Percentiles rank a stretch among this genome's conserved stretches.
phyloP scores from a whole-genome alignment of 1,140 invertebrate species.

The Ditylenchus dipsaci region DNA sequence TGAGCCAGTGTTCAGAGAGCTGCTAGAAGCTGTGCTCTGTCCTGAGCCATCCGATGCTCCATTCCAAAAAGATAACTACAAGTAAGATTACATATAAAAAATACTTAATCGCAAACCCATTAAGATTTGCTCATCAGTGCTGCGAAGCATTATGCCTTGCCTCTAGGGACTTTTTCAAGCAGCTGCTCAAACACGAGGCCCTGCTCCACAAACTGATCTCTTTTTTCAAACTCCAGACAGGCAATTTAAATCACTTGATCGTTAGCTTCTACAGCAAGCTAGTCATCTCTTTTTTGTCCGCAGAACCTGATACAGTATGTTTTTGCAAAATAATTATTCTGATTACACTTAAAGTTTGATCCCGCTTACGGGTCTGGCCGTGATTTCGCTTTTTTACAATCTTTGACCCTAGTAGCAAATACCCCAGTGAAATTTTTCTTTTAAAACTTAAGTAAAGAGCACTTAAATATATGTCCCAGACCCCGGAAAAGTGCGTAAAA shows the following conservation, averaged over 20 bases:
- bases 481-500: too few species aligned
- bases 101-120: neutral
- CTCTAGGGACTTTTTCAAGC: slow-evolving; percentile 18
- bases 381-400: too few species aligned
- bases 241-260: slow-evolving; percentile 18
- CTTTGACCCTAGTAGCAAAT: too few species aligned
- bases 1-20: slow-evolving; percentile 15
- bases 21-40: slow-evolving; percentile 12
- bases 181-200: slow-evolving; percentile 18
- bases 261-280: slow-evolving; percentile 32
- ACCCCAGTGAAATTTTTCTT: too few species aligned
- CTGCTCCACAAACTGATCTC: slow-evolving; percentile 7
- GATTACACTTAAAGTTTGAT: too few species aligned
- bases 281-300: slow-evolving; percentile 30
- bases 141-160: slow-evolving; percentile 26
- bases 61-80: slow-evolving; percentile 15
- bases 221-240: slow-evolving; percentile 8
- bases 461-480: too few species aligned
- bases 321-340: too few species aligned
- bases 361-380: too few species aligned
- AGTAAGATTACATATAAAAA: neutral
- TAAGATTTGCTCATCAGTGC: slow-evolving; percentile 15
- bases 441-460: too few species aligned
- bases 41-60: slow-evolving; percentile 5
- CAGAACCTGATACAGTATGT: slow-evolving; percentile 22